phyloP scores from a whole-genome alignment of 1,140 invertebrate genomes.

The Linepithema humile region DNA sequence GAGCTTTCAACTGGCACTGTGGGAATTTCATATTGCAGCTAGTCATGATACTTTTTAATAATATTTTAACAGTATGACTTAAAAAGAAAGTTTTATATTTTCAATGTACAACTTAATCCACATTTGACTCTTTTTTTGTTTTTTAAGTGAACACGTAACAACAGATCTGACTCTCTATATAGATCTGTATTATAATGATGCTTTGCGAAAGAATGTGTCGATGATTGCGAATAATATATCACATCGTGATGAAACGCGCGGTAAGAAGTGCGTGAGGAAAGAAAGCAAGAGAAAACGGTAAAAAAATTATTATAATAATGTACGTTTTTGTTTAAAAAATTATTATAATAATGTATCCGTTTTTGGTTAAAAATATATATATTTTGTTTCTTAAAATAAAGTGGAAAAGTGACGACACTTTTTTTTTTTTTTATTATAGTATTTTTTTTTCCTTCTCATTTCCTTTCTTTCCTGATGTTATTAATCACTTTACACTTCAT shows the following conservation, averaged over 20 bases:
- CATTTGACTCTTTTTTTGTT: not conserved
- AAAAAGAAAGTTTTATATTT: not conserved
- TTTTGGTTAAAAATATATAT: constrained; percentile 84
- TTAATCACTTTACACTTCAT: not conserved
- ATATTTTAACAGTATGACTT: constrained; percentile 12
- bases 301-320: no score
- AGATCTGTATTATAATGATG: not conserved
- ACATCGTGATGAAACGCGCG: no score
- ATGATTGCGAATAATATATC: no score
- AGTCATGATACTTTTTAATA: constrained; percentile 19
- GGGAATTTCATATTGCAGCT: constrained; percentile 8
- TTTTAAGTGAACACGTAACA: not conserved
- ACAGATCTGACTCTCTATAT: not conserved
- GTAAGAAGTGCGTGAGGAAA: not conserved
- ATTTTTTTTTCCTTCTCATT: constrained; percentile 55
- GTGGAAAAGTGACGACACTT: no score
- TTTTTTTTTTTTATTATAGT: no score
- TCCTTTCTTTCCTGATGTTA: constrained; percentile 18
- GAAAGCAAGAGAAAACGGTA: not conserved
- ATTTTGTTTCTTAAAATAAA: constrained; percentile 81
- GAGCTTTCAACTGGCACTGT: not conserved
- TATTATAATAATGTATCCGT: constrained; percentile 80
- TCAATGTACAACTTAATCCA: not conserved
- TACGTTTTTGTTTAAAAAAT: constrained; percentile 68
- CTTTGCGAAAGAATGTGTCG: not conserved